Conservation (phyloP, 2,113 vertebrate genomes). For the Sinocyclocheilus maitianheensis region DNA sequence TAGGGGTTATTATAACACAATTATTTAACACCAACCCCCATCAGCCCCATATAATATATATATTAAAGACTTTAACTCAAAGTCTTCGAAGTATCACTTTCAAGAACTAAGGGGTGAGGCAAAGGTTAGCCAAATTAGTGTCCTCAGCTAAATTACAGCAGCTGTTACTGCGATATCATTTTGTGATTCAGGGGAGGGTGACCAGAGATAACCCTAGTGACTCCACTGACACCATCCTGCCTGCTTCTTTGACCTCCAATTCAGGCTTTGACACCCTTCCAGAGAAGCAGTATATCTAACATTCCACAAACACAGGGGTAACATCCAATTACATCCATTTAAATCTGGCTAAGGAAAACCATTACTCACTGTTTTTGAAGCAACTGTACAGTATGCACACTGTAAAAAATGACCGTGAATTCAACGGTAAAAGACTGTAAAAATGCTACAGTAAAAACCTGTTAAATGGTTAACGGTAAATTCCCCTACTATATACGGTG, state of each 20-base stretch:
- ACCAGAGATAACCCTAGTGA: slow-evolving; percentile 21
- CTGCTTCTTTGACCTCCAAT: slow-evolving; percentile 9
- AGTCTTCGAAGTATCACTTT: background rate
- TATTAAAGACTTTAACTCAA: background rate
- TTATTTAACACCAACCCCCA: no score
- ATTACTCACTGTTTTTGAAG: background rate
- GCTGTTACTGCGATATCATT: background rate
- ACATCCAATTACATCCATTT: background rate
- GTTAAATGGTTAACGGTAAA: no score
- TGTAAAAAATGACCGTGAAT: no score
- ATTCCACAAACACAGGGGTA: slow-evolving; percentile 4
- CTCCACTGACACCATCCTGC: slow-evolving; percentile 19
- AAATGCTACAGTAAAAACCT: no score
- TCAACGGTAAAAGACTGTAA: no score
- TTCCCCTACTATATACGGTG: no score
- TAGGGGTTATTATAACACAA: no score
- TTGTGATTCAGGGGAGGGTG: slow-evolving; percentile 16
- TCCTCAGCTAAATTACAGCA: background rate
- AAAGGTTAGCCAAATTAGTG: slow-evolving; percentile 20
- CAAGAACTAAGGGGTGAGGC: background rate
- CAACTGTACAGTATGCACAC: background rate
- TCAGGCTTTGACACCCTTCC: slow-evolving; percentile 8
- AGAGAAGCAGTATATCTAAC: background rate
- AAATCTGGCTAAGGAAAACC: background rate
- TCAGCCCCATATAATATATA: background rate